Evolutionary conservation across 2,113 vertebrate species (phyloP), one percentile per base, ranked within the genome.

Genomic region (Coturnix japonica): DNA sequence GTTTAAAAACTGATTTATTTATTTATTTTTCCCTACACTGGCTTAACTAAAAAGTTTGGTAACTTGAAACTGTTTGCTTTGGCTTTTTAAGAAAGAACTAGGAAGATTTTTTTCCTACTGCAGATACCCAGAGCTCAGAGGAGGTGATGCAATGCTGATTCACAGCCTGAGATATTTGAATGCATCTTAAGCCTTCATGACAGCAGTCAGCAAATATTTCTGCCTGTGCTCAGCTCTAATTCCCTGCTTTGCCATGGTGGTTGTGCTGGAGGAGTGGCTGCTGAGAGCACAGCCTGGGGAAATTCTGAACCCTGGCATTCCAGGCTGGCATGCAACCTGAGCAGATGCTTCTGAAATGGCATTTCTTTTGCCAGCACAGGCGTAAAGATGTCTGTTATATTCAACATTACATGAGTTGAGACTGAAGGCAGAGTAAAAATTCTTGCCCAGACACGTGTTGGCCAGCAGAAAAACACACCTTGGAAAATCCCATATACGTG

Each of bases 181-280:
- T 49, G 90, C 51, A 63, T 63, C 72, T 56, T 73, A 56, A 93
- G 41, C 83, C 44, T 72, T 65, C 1, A 3, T 81, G 86, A 84
- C 85, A 90, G 77, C 90, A 81, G 20, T 57, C 39, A 8, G 73
- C 80, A 90, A 81, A 33, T 90, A 86, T 75, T 95, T 78, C 73
- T 83, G 85, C 61, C 44, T 31, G 73, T 64, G 69, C 85, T 91
- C 28, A 71, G 72, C 65, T 73, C 6, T 53, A 11, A 37, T 67
- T 88, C 80, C 30, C 3, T 61, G 83, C 70, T 61, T 7, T 73
- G 87, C 76, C 1, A 2, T 22, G 11, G 51, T 49, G 60, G 46
- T 67, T 69, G 33, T 16, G 70, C 83, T 11, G 15, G 49, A 66
- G 84, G n/a, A 64, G 35, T 6, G 66, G 61, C 82, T 77, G 51